These are phyloP conservation scores for Luperina testacea DNA, from an alignment of 2,888 invertebrate species.

Conservation along the genomic window DNA sequence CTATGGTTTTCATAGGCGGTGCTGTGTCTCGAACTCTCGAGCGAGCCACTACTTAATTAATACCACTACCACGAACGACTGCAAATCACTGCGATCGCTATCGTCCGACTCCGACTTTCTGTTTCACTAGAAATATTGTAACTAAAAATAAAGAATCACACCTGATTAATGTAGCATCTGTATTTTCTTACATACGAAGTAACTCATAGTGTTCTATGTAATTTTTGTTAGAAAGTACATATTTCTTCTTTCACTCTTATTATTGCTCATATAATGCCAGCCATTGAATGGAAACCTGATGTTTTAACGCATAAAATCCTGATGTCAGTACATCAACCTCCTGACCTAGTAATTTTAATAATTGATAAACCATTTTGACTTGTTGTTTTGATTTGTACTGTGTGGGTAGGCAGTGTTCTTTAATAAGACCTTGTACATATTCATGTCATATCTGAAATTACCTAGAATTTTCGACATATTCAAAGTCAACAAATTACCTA, in stretches of 20 bases:
- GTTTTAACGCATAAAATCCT: slow-evolving; percentile 49
- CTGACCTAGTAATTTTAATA: slow-evolving; percentile 62
- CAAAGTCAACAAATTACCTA: slow-evolving; percentile 5
- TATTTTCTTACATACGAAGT: slow-evolving; percentile 40
- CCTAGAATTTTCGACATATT: slow-evolving; percentile 12
- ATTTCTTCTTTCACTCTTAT: slow-evolving; percentile 69
- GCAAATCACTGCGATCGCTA: slow-evolving; percentile 53
- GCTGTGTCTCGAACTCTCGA: slow-evolving; percentile 32
- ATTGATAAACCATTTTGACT: slow-evolving; percentile 50
- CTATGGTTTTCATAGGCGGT: slow-evolving; percentile 30
- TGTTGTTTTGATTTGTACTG: not conserved
- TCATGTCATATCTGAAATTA: slow-evolving; percentile 4
- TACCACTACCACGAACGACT: slow-evolving; percentile 40
- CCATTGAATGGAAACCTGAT: slow-evolving; percentile 48
- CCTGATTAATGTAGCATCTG: slow-evolving; percentile 41
- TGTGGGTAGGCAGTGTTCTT: slow-evolving; percentile 21
- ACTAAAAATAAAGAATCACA: slow-evolving; percentile 46
- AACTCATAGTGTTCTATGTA: slow-evolving; percentile 47
- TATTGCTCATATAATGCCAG: slow-evolving; percentile 44
- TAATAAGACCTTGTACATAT: slow-evolving; percentile 29
- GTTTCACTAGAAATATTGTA: slow-evolving; percentile 56
- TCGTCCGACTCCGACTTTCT: slow-evolving; percentile 56
- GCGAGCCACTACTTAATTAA: slow-evolving; percentile 46
- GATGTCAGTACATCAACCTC: slow-evolving; percentile 61
- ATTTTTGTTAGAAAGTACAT: slow-evolving; percentile 70